Conservation (phyloP, 2,113 vertebrate genomes). For the Gracilinanus agilis region DNA sequence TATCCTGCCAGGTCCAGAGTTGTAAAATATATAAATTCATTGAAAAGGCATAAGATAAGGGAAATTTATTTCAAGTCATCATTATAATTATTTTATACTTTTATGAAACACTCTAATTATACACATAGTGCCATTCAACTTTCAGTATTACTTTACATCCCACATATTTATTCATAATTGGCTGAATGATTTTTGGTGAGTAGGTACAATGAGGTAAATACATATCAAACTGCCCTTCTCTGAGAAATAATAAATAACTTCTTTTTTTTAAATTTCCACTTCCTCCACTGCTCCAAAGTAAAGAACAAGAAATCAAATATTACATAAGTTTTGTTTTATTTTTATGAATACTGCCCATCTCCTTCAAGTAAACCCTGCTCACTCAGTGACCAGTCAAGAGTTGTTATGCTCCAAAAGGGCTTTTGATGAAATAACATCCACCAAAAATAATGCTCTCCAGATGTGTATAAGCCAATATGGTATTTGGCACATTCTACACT, state of each 20-base stretch:
- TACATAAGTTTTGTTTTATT: neutral
- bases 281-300: too few species aligned
- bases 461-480: constrained; percentile 56
- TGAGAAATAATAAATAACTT: too few species aligned
- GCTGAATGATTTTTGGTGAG: too few species aligned
- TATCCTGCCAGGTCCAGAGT: neutral
- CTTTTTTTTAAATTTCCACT: too few species aligned
- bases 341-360: neutral
- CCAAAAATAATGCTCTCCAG: constrained; percentile 18
- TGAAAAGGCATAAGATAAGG: neutral
- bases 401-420: constrained; percentile 33
- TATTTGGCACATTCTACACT: constrained; percentile 9
- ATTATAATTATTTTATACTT: neutral
- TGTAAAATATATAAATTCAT: neutral
- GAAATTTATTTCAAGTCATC: constrained; percentile 30
- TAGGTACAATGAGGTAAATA: too few species aligned
- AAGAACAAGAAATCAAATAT: neutral
- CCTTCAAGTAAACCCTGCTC: neutral
- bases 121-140: constrained; percentile 16
- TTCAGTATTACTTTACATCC: neutral
- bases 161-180: too few species aligned
- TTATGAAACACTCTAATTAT: constrained; percentile 28
- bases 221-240: too few species aligned
- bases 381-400: neutral
- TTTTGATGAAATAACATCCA: neutral